Evolutionary conservation across 2,888 invertebrate genomes (phyloP).

Genomic region (Resseliella maxima): DNA sequence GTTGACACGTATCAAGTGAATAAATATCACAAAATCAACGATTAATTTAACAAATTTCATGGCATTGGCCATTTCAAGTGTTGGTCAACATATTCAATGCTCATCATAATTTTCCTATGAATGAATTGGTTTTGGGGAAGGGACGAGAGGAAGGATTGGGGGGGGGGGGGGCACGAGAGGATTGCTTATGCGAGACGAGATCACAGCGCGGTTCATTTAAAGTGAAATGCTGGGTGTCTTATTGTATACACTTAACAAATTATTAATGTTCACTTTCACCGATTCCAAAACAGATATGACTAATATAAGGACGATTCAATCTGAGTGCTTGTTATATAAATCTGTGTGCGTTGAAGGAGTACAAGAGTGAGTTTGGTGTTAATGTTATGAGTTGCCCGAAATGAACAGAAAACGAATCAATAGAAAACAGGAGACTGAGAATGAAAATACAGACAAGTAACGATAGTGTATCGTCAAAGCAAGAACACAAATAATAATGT

Average conservation of each 20-base stretch:
- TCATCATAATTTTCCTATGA: neutral
- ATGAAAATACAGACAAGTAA: neutral
- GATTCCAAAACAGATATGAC: conserved; percentile 46
- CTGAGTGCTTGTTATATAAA: conserved; percentile 21
- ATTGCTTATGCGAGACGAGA: too few relatives aligned
- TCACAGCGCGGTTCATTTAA: neutral
- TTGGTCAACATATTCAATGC: neutral
- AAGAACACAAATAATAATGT: conserved; percentile 44
- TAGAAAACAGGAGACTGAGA: neutral
- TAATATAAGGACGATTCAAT: conserved; percentile 28
- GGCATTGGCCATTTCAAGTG: neutral
- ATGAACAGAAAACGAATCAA: neutral
- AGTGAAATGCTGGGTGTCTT: neutral
- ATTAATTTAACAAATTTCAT: conserved; percentile 4
- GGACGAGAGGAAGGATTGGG: neutral
- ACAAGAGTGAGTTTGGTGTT: neutral
- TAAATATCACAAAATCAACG: conserved; percentile 6
- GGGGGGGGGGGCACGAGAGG: too few relatives aligned
- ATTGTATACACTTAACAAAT: conserved; percentile 50
- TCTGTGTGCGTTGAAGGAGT: neutral
- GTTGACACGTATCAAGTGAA: neutral
- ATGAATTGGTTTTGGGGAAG: neutral
- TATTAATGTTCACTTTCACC: conserved; percentile 51
- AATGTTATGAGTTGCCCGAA: neutral
- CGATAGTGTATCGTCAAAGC: conserved; percentile 14